Evolutionary conservation across 2,888 invertebrate genomes (phyloP), one percentile per base, ranked within the genome.

Genomic region (Poecilobothrus nobilitatus): DNA sequence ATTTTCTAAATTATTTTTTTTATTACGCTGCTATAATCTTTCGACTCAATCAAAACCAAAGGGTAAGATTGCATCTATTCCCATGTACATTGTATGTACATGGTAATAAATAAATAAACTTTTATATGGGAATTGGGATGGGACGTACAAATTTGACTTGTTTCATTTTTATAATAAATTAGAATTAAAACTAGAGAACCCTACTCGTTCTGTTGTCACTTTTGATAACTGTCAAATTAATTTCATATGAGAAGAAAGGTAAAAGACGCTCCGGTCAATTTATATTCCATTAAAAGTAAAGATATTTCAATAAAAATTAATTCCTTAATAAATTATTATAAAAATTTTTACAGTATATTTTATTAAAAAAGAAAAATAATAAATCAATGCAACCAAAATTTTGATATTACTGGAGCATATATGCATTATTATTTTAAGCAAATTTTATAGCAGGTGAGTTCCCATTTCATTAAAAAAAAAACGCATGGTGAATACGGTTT

Each of bases 261-360:
- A 53, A 15, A 53, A 53, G 53, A 53, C 53, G 53, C 53, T 53
- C 53, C 53, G 53, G 53, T 53, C 53, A 53, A n/a, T 53, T 53
- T 53, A 15, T 53, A n/a, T 53, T 53, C 6, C 53, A 53, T 53
- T 18, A 18, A n/a, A 18, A 53, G 53, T 53, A 6, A 18, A 12
- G 18, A 18, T 53, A 53, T n/a, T 53, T 53, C 3, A 53, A 12
- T 53, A 27, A 27, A n/a, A 27, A 15, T 53, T 37, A 37, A 37
- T 37, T 53, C 53, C 18, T 12, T 53, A 53, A 53, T 53, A 53
- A 15, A 18, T 53, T 53, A 41, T 41, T 41, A 41, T 41, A 12
- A 53, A 18, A n/a, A 12, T 53, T 53, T 53, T 53, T 18, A 53
- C 18, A 18, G 9, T 18, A 18, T 18, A 53, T 53, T 53, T 53